Base-by-base conservation (phyloP, 2,113 vertebrate genomes). In the Erpornis zantholeuca region DNA sequence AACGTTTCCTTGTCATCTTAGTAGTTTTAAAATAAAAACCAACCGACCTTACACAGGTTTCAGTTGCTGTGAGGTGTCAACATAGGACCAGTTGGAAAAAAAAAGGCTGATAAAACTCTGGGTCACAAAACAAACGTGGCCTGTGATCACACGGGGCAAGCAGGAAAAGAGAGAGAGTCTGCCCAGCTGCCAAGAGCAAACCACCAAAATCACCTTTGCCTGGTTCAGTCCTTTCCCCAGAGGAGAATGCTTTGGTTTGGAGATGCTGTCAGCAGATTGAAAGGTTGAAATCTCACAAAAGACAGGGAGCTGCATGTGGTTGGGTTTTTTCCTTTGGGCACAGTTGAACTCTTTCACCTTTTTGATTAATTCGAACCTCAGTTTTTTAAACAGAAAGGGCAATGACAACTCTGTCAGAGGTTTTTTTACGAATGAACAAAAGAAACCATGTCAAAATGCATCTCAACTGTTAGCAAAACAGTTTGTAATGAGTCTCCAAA, bases 291-390 rank as follows among this genome's bases (percentile, higher is more conserved):
- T 47, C 27, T 78, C 54, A 56, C 29, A 8, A 38, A 73, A 81
- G 18, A 25, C 0, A 1, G 19, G 6, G 18, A 18, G 4, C 40
- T 38, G 22, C 4, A 16, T 23, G 15, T 35, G 33, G 16, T 17
- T 45, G 56, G 11, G 8, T 7, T 49, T 36, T 72, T 63, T 28
- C 35, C 25, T 76, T 44, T 25, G 15, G 56, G 28, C 66, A 56
- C 40, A 28, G 33, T 52, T 75, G 78, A 85, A 42, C 21, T 73
- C 52, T 68, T 35, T 70, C 17, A 9, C n/a, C 38, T 17, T 56
- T 50, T 56, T 44, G 50, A 27, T 70, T 59, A 59, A 66, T 66
- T 29, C 42, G 44, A 42, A 57, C 28, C 17, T 69, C 45, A 15
- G 19, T 20, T 59, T 72, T 89, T 85, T n/a, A 59, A 92, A 33